A percentile compares a stretch with the other conserved stretches of the same genome.
These are phyloP conservation scores for Xenentodon cancila DNA, from an alignment of 2,797 vertebrate genomes.

Conservation along the genomic window DNA sequence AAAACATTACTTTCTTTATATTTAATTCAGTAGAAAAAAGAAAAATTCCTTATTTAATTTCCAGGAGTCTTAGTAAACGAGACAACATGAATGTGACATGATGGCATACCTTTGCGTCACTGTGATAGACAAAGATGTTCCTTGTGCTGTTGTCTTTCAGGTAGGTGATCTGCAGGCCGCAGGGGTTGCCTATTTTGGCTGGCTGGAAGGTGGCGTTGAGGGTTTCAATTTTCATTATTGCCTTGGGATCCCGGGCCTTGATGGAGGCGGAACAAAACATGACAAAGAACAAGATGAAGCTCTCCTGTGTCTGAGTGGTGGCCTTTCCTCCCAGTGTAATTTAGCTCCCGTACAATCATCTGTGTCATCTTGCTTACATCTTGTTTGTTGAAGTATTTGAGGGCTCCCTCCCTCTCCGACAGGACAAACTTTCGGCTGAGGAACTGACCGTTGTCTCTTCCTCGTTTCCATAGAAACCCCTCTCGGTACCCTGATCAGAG, in stretches of 20 bases:
- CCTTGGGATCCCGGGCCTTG: slow-evolving; percentile 96
- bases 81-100: too few relatives aligned
- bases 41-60: too few relatives aligned
- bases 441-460: slow-evolving; percentile 96
- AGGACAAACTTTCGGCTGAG: slow-evolving; percentile 95
- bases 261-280: slow-evolving; percentile 1
- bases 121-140: slow-evolving; percentile 96
- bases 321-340: not conserved
- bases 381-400: slow-evolving; percentile 98
- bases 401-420: slow-evolving; percentile 92
- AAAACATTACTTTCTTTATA: too few relatives aligned
- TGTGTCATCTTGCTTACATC: slow-evolving; percentile 84
- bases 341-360: not conserved
- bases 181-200: slow-evolving; percentile 92
- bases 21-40: too few relatives aligned
- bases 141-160: slow-evolving; percentile 98
- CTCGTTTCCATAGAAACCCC: slow-evolving; percentile 97
- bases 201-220: slow-evolving; percentile 97
- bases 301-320: not conserved
- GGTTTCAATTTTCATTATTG: slow-evolving; percentile 94
- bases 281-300: not conserved
- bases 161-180: slow-evolving; percentile 96
- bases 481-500: slow-evolving; percentile 90
- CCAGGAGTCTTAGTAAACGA: too few relatives aligned
- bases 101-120: slow-evolving; percentile 90